Evolutionary conservation across 2,113 vertebrate genomes (phyloP), one percentile per base, ranked within the genome.

Genomic region (Tragulus kanchil): DNA sequence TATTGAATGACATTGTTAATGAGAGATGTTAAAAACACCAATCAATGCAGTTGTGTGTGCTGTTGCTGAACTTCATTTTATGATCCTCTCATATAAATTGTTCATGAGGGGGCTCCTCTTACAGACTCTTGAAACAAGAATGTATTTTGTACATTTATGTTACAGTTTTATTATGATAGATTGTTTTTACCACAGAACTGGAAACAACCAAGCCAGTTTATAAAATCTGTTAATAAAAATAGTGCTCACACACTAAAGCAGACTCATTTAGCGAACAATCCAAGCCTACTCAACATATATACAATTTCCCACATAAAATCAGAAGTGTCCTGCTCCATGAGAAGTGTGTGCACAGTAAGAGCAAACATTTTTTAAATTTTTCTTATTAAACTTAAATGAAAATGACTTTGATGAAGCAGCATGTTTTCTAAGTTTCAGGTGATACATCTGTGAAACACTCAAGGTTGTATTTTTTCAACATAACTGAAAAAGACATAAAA

Each of bases 111-210:
- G 77, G 28, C 82, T n/a, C 91, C 71, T 90, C 89, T 94, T 77
- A 96, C 0, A 94, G 75, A 75, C 83, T 95, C 82, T 90, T 79
- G 90, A 97, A 97, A 93, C 65, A 94, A 95, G 95, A 92, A 92
- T 61, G 13, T 21, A 95, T 77, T 77, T 67, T 93, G 61, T 89
- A 95, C 56, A 56, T 96, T 98, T 96, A 93, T 85, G 87, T 84
- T 96, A 86, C 73, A 86, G 90, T 36, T 94, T 98, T 97, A 97
- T 89, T 85, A 42, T 94, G 95, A 97, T 69, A 95, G 84, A 97
- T 96, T 81, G 81, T 78, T 97, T 69, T 94, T 83, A 56, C 92
- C 85, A 90, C 69, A 90, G 92, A 96, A 93, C 36, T 96, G 61
- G 65, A 97, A 97, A 90, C 84, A 73, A 93, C 78, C 87, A 90